A percentile compares a stretch with the other conserved stretches of the same genome.
These are phyloP conservation scores for Thunnus maccoyii DNA, from an alignment of 2,113 vertebrate species.

Conservation along the genomic window DNA sequence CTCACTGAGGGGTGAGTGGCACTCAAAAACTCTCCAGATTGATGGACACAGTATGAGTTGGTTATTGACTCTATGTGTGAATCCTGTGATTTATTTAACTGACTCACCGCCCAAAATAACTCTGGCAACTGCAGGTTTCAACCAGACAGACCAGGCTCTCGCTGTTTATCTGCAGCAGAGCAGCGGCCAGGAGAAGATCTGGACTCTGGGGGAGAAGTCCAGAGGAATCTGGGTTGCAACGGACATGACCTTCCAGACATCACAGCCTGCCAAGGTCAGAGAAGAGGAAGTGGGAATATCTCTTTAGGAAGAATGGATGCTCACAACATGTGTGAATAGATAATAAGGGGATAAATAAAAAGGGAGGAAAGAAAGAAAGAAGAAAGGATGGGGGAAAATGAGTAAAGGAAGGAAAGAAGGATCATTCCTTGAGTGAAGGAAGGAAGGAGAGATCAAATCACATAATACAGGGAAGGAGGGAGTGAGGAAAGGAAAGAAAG, in stretches of 20 bases:
- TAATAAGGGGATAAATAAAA: not conserved
- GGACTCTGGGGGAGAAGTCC: constrained; percentile 90
- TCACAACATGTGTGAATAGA: not conserved
- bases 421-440: not conserved
- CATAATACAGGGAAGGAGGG: not conserved
- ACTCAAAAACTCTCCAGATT: not conserved
- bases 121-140: constrained; percentile 84
- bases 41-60: not conserved
- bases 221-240: constrained; percentile 91
- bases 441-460: not conserved
- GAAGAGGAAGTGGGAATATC: constrained; percentile 20
- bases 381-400: not conserved
- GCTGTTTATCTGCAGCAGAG: constrained; percentile 90
- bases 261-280: constrained; percentile 90
- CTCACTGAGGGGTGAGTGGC: constrained; percentile 84
- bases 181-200: constrained; percentile 90
- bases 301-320: not conserved
- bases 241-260: constrained; percentile 91
- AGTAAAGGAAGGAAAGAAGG: too few relatives aligned
- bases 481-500: too few relatives aligned
- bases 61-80: not conserved
- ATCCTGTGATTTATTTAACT: constrained; percentile 29
- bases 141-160: constrained; percentile 90
- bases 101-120: constrained; percentile 43
- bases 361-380: not conserved